Percentiles rank a stretch among this genome's conserved stretches.
Conservation (phyloP, 2,797 vertebrate species). For the Hippocampus kuda region DNA sequence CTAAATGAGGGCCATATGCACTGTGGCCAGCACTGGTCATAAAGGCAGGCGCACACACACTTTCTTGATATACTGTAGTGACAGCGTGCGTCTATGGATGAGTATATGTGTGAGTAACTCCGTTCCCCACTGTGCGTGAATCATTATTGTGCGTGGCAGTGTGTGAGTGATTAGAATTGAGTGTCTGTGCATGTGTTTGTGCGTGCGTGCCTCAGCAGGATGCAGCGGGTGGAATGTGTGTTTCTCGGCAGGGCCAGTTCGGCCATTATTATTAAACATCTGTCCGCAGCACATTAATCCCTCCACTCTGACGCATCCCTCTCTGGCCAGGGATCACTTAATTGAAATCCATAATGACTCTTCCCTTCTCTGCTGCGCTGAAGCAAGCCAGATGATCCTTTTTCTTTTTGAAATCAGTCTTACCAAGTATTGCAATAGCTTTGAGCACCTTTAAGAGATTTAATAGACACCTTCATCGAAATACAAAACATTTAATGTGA, state of each 20-base stretch:
- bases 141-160: slow-evolving; percentile 46
- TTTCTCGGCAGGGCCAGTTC: slow-evolving; percentile 58
- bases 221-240: slow-evolving; percentile 50
- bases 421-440: background rate
- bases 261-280: slow-evolving; percentile 68
- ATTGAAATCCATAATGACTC: slow-evolving; percentile 71
- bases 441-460: background rate
- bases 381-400: slow-evolving; percentile 38
- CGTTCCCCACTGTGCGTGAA: slow-evolving; percentile 28
- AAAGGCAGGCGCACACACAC: slow-evolving; percentile 30
- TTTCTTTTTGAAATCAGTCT: slow-evolving; percentile 1
- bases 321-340: slow-evolving; percentile 61
- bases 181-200: slow-evolving; percentile 29
- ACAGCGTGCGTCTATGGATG: slow-evolving; percentile 19
- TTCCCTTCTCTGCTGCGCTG: slow-evolving; percentile 47
- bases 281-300: slow-evolving; percentile 64
- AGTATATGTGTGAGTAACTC: slow-evolving; percentile 23
- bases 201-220: slow-evolving; percentile 36
- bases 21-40: slow-evolving; percentile 58
- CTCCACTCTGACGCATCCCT: slow-evolving; percentile 57
- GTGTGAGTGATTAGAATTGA: slow-evolving; percentile 47
- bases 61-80: slow-evolving; percentile 16
- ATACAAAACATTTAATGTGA: background rate
- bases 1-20: slow-evolving; percentile 66
- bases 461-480: background rate